Evolutionary conservation across 2,113 vertebrate species (phyloP), one percentile per base, ranked within the genome.

Genomic region (Sinocyclocheilus anshuiensis): DNA sequence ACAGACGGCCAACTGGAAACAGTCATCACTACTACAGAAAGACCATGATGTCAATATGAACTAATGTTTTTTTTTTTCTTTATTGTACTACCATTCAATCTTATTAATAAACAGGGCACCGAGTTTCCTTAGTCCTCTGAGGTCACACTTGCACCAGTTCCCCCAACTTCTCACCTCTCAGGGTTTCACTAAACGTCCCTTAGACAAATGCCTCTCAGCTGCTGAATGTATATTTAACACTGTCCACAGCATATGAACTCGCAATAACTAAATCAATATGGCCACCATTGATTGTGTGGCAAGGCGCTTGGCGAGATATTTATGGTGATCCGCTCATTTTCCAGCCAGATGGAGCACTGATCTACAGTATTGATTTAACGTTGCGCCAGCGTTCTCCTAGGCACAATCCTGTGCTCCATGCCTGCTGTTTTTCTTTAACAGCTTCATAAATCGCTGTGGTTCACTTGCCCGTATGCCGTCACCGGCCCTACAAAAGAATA

Each of bases 261-360:
- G 93, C 93, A 92, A 95, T 95, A 94, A 94, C 93, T 92, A 90
- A 94, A 95, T 96, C 94, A 94, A 96, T 96, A 94, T 75, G 42
- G 89, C 86, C 71, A 78, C 84, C 84, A 89, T 93, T 93, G 93
- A 93, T 93, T 91, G 89, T 83, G 59, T 79, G 81, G 83, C 80
- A 72, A 55, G 71, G 83, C 36, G 85, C 89, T 86, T 77, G 87
- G 88, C 55, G 57, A 88, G 87, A 91, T 91, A 91, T 94, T 94
- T 94, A 95, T 94, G 93, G 94, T 93, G 92, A 94, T 94, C 91
- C 91, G 92, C 92, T 93, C 91, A 94, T 95, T 95, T 95, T 93
- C 93, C 92, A 93, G 92, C 90, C 91, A 91, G 93, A 93, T 94
- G 94, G 94, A 92, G 90, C 89, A 88, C 91, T 95, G 94, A 95